phyloP scores from a whole-genome alignment of 2,113 vertebrate genomes.

The Semicossyphus pulcher region DNA sequence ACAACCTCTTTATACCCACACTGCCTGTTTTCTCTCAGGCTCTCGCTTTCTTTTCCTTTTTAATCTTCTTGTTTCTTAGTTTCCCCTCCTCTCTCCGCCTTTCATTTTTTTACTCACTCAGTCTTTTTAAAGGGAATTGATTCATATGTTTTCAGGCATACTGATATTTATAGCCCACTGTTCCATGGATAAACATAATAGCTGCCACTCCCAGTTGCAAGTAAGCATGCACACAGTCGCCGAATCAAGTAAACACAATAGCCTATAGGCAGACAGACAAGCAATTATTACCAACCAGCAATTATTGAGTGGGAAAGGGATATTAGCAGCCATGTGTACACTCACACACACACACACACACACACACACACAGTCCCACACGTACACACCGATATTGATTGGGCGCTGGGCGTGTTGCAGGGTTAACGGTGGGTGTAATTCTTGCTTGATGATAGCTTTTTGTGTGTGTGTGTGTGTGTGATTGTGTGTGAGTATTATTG shows the following conservation, averaged over 20 bases:
- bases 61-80: slow-evolving; percentile 36
- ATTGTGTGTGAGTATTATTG: slow-evolving; percentile 61
- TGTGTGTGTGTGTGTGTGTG: slow-evolving; percentile 29
- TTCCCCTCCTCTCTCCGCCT: accelerated
- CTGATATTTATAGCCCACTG: slow-evolving; percentile 58
- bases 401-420: slow-evolving; percentile 63
- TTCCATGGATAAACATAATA: slow-evolving; percentile 60
- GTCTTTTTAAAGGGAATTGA: slow-evolving; percentile 61
- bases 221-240: slow-evolving; percentile 47
- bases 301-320: slow-evolving; percentile 69
- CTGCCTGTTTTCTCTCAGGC: neutral
- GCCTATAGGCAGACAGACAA: slow-evolving; percentile 67
- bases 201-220: slow-evolving; percentile 45
- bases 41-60: slow-evolving; percentile 20
- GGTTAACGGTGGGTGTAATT: slow-evolving; percentile 80
- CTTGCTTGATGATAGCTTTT: slow-evolving; percentile 74
- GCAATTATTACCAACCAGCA: slow-evolving; percentile 74
- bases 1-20: too few species aligned
- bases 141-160: slow-evolving; percentile 56
- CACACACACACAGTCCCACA: slow-evolving; percentile 12
- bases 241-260: slow-evolving; percentile 67
- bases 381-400: slow-evolving; percentile 69
- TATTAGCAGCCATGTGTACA: slow-evolving; percentile 58
- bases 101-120: neutral
- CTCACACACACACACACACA: slow-evolving; percentile 7